Percentiles rank a stretch among this genome's conserved stretches.
phyloP scores from a whole-genome alignment of 2,113 vertebrate species.

The Limanda limanda region DNA sequence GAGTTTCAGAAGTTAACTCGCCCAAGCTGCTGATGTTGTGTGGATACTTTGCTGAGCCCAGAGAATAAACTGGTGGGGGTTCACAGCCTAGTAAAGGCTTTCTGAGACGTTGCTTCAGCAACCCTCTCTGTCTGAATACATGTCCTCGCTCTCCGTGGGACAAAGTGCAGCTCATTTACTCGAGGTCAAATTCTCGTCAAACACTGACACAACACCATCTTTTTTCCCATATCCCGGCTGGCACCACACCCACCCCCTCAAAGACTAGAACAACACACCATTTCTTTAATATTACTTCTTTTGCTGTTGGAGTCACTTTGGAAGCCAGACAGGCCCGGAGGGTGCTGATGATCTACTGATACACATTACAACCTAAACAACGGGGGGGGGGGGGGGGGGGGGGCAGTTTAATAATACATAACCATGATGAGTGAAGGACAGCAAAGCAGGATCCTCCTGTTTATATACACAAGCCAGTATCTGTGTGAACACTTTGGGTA shows the following conservation, averaged over 20 bases:
- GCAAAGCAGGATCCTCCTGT: constrained; percentile 5
- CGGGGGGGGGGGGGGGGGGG: constrained; percentile 10
- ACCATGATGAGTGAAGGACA: not conserved
- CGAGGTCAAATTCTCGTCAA: not conserved
- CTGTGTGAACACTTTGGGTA: not conserved
- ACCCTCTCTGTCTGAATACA: not conserved
- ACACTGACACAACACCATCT: no score
- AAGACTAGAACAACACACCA: constrained; percentile 21
- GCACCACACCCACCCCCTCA: not conserved
- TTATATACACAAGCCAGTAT: constrained; percentile 3
- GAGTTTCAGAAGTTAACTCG: constrained; percentile 57
- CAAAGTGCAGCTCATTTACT: constrained; percentile 36
- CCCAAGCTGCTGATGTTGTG: constrained; percentile 56
- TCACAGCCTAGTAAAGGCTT: constrained; percentile 23
- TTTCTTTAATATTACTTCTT: constrained; percentile 20
- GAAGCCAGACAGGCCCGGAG: constrained; percentile 27
- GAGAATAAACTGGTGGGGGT: constrained; percentile 35
- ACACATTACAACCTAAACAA: not conserved
- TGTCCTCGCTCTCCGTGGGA: constrained; percentile 6
- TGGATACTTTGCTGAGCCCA: constrained; percentile 51
- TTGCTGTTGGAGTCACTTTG: constrained; percentile 22
- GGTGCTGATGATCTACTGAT: constrained; percentile 29
- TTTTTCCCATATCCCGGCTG: constrained; percentile 1
- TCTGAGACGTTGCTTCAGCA: constrained; percentile 27
- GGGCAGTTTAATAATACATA: constrained; percentile 32